These are phyloP conservation scores for Phymatocera aterrima DNA, from an alignment of 2,888 invertebrate species.

Conservation along the genomic window DNA sequence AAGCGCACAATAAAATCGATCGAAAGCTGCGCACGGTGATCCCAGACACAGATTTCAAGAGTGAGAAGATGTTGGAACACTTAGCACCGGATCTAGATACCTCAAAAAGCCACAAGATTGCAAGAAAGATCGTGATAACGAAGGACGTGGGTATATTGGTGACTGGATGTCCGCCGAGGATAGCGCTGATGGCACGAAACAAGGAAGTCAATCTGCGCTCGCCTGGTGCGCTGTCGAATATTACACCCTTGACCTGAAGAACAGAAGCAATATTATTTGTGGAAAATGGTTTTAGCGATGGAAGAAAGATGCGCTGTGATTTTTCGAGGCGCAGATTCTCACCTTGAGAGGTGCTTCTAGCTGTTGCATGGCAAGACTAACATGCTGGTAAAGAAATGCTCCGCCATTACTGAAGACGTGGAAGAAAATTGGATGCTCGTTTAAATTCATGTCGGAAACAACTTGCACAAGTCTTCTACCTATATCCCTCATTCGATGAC, in stretches of 20 bases:
- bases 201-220: constrained; percentile 78
- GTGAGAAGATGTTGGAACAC: constrained; percentile 47
- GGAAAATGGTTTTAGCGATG: no score
- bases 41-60: not conserved
- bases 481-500: constrained; percentile 79
- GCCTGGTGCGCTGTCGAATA: constrained; percentile 85
- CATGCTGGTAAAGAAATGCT: constrained; percentile 83
- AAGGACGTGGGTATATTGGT: constrained; percentile 78
- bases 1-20: not conserved
- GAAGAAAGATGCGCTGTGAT: no score
- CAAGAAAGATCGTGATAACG: constrained; percentile 77
- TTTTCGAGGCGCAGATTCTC: constrained; percentile 5
- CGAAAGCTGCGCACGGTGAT: not conserved
- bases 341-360: constrained; percentile 77
- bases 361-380: constrained; percentile 79
- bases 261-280: not conserved
- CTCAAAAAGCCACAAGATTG: constrained; percentile 80
- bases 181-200: constrained; percentile 80
- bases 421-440: constrained; percentile 84
- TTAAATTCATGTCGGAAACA: constrained; percentile 81
- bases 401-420: constrained; percentile 89
- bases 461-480: constrained; percentile 82
- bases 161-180: constrained; percentile 78
- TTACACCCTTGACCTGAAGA: constrained; percentile 78
- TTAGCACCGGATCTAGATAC: constrained; percentile 65